Evolutionary conservation across 35 echinoderm and acorn worm species (phyloP), one percentile per base, ranked within the genome.

Genomic region (Ophioderma brevispina): DNA sequence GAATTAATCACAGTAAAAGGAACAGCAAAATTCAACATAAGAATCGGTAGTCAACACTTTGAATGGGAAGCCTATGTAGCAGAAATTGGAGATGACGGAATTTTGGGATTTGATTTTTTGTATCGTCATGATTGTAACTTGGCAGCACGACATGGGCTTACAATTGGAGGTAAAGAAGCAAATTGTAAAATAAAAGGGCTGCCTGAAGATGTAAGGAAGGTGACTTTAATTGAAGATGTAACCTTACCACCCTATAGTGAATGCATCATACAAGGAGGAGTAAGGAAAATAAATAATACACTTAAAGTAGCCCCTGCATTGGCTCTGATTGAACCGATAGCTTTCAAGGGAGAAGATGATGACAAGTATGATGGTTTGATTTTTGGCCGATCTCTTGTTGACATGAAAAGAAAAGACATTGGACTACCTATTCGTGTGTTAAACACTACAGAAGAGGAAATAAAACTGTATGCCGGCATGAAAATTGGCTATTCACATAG

Each of bases 81-180:
- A 56, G 82, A 64, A 32, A 92, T 92, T 75, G 19, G 78, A 31
- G 84, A 92, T 63, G 23, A 23, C 50, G 63, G 75, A 23, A 55
- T 86, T 35, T 37, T 92, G 39, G 90, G 90, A 18, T 86, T 86
- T 92, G 90, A 92, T 41, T 86, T 92, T 79, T 56, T 92, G 41
- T 86, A 86, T 39, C 35, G 56, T 31, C 55, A 49, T 80, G 50
- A 92, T n/a, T 92, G 90, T 32, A 40, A 86, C n/a, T 36, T 92
- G 23, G 82, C 85, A 55, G 82, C 90, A 8, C 82, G 82, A 4
- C 33, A 39, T 17, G 90, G 82, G 13, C 40, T 86, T 14, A 13
- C 33, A 37, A 86, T 80, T 80, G 90, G 70, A 0, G 90, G 90
- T 0, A 56, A 36, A 15, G 35, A 3, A 19, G 82, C 86, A 6